Conservation (phyloP, 1,140 invertebrate genomes). For the Hylaeus volcanicus region DNA sequence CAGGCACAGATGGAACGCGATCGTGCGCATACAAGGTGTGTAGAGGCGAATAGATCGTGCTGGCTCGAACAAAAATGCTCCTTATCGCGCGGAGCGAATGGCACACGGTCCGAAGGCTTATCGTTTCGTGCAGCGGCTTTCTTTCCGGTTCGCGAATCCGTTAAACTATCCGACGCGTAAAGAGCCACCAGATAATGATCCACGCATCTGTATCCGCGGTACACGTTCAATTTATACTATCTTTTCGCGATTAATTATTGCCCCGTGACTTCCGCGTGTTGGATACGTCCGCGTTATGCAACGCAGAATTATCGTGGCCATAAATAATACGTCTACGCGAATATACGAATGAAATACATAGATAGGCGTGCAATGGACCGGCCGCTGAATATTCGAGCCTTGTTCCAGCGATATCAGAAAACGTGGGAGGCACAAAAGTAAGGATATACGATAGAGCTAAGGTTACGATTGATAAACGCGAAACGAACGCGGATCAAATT, state of each 20-base stretch:
- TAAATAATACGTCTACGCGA: not conserved
- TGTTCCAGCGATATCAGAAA: no score
- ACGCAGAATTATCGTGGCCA: slow-evolving; percentile 6
- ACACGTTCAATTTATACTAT: slow-evolving; percentile 14
- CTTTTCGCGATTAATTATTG: slow-evolving; percentile 32
- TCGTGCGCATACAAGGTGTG: not conserved
- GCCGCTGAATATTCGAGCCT: no score
- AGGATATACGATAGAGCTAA: no score
- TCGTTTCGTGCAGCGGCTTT: slow-evolving; percentile 13
- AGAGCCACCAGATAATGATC: slow-evolving; percentile 16
- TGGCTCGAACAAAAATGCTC: slow-evolving; percentile 9
- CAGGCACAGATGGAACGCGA: slow-evolving; percentile 14
- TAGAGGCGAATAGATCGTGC: not conserved
- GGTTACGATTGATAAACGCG: no score
- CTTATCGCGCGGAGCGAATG: slow-evolving; percentile 12
- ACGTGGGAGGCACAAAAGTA: no score
- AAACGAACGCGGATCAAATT: no score
- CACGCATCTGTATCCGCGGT: not conserved
- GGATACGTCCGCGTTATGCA: slow-evolving; percentile 8
- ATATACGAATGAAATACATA: not conserved
- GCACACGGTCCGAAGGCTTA: not conserved
- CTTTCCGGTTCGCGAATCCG: not conserved
- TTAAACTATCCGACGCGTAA: slow-evolving; percentile 16
- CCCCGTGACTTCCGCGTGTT: slow-evolving; percentile 12
- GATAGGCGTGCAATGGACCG: not conserved